Conservation (phyloP, 2,113 vertebrate genomes). For the Sinocyclocheilus anophthalmus region DNA sequence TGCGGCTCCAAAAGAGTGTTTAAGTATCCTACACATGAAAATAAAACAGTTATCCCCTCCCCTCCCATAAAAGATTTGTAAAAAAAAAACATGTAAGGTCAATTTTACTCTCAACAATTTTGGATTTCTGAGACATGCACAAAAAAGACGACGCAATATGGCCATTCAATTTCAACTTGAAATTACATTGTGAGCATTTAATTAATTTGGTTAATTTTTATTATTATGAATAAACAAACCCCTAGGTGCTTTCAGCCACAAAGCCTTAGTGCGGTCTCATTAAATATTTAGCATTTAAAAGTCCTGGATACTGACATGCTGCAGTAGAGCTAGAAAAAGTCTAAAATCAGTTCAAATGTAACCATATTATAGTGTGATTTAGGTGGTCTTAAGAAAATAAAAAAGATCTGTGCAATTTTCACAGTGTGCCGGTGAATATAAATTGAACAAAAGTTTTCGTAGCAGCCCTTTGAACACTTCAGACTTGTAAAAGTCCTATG, state of each 20-base stretch:
- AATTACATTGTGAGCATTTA: neutral
- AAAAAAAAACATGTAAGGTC: neutral
- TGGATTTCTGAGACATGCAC: neutral
- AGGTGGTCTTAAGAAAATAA: neutral
- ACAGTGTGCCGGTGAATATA: neutral
- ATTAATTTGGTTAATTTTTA: too few species aligned
- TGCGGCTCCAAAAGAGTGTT: neutral
- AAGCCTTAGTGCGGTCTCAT: neutral
- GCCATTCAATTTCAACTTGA: neutral
- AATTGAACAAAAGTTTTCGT: neutral
- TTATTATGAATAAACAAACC: too few species aligned
- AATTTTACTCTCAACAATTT: neutral
- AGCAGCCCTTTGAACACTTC: constrained; percentile 13
- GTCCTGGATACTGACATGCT: neutral
- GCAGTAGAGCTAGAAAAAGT: neutral
- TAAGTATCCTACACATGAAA: neutral
- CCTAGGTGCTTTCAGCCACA: neutral
- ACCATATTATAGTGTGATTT: neutral
- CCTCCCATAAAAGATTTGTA: too few species aligned
- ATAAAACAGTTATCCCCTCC: too few species aligned
- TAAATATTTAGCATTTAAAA: neutral
- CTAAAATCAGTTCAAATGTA: neutral
- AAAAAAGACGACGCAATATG: neutral
- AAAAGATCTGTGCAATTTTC: neutral
- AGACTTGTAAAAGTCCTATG: neutral